Conservation (phyloP, 2,797 vertebrate genomes). For the Picus viridis region DNA sequence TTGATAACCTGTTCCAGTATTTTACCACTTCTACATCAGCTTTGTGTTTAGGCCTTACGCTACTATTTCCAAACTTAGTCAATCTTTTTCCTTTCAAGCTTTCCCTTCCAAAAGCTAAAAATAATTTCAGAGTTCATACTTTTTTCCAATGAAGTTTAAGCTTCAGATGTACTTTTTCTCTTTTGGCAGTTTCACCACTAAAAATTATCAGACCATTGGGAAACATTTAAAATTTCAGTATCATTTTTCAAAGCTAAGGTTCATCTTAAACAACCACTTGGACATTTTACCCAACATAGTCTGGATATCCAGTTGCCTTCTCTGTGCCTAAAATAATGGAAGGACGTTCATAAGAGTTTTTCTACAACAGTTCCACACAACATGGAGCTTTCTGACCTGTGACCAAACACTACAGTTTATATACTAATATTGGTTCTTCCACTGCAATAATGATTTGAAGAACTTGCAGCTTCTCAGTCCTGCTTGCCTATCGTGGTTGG, state of each 20-base stretch:
- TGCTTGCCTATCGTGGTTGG: background rate
- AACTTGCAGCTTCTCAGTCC: background rate
- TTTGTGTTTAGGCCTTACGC: conserved; percentile 24
- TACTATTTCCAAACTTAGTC: conserved; percentile 15
- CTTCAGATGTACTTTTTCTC: background rate
- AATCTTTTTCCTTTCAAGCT: background rate
- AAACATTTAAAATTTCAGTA: background rate
- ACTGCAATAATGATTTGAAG: background rate
- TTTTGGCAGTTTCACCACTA: background rate
- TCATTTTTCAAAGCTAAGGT: background rate
- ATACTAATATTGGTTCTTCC: background rate
- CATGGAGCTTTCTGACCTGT: background rate
- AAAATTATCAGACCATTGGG: background rate
- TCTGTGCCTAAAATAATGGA: rapidly evolving
- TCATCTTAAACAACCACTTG: background rate
- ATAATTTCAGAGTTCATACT: background rate
- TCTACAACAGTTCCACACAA: background rate
- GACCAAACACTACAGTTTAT: background rate
- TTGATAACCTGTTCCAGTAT: no score
- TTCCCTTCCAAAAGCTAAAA: background rate
- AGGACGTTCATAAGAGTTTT: background rate
- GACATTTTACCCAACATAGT: background rate
- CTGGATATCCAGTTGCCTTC: background rate
- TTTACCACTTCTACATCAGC: conserved; percentile 28
- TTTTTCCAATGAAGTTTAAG: background rate